These are phyloP conservation scores for Halcyon chelicuti DNA, from an alignment of 2,797 vertebrate species.

Conservation along the genomic window DNA sequence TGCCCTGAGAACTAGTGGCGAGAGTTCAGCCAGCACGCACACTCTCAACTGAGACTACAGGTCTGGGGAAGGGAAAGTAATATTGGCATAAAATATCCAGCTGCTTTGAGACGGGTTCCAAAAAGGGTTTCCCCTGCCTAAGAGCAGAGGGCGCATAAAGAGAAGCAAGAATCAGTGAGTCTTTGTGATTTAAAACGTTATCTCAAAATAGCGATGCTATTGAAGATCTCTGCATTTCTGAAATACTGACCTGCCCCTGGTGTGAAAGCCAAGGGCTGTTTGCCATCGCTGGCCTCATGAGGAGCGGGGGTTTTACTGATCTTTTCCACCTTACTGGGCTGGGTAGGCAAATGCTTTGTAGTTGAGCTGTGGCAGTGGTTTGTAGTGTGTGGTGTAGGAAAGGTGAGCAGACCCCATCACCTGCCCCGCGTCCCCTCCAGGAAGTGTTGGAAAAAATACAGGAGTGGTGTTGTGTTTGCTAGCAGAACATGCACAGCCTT, in stretches of 20 bases:
- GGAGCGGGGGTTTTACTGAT: not conserved
- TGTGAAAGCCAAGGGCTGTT: not conserved
- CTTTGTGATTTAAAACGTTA: not conserved
- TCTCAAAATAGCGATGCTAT: not conserved
- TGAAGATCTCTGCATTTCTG: not conserved
- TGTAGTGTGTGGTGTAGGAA: not conserved
- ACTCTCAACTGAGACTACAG: not conserved
- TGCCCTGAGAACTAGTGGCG: not conserved
- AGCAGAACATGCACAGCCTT: slow-evolving; percentile 61
- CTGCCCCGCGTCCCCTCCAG: not conserved
- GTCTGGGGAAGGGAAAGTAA: not conserved
- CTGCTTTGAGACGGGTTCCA: not conserved
- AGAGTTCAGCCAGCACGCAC: not conserved
- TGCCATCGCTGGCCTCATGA: not conserved
- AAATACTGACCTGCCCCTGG: not conserved
- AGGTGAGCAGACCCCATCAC: slow-evolving; percentile 27
- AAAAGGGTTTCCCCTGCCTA: not conserved
- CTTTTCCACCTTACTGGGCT: not conserved
- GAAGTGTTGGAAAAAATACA: slow-evolving; percentile 37
- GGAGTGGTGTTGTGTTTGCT: slow-evolving; percentile 57
- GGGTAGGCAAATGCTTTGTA: not conserved
- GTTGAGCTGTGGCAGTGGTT: not conserved
- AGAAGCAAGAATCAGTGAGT: not conserved
- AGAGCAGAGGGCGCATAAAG: not conserved
- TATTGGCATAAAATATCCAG: not conserved